Evolutionary conservation across 1,140 invertebrate genomes (phyloP).

Genomic region (Caenorhabditis briggsae): DNA sequence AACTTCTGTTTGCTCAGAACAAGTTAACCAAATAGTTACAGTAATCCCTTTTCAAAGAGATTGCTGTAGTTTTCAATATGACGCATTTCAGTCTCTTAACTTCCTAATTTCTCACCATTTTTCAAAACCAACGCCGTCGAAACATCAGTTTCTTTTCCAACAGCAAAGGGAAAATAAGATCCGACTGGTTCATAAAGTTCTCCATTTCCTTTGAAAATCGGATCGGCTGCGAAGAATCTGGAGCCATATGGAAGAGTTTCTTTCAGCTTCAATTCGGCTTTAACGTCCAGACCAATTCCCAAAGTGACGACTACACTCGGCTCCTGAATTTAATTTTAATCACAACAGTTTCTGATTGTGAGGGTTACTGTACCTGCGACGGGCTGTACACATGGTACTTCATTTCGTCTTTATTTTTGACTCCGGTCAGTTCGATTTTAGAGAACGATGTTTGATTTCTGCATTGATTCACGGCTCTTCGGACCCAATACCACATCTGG

Average conservation of each 20-base stretch:
- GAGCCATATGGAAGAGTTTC: not conserved
- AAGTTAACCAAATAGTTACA: too few species aligned
- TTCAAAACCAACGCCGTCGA: constrained; percentile 28
- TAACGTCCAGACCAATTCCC: constrained; percentile 1
- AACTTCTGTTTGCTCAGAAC: too few species aligned
- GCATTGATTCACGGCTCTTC: not conserved
- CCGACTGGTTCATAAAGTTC: constrained; percentile 57
- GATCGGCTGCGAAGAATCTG: constrained; percentile 54
- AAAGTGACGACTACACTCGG: too few species aligned
- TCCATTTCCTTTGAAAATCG: constrained; percentile 43
- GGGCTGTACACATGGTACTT: constrained; percentile 19
- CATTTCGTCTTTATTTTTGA: constrained; percentile 24
- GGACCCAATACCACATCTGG: constrained; percentile 36
- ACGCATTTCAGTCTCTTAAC: too few species aligned
- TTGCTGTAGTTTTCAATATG: too few species aligned
- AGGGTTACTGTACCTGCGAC: not conserved
- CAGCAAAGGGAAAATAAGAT: constrained; percentile 68
- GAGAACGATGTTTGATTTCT: constrained; percentile 13
- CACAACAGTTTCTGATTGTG: too few species aligned
- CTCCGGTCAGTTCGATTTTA: not conserved
- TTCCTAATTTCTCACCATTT: not conserved
- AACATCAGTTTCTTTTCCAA: constrained; percentile 49
- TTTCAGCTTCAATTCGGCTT: constrained; percentile 9
- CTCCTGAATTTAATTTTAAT: too few species aligned
- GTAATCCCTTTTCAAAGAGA: too few species aligned